A percentile compares a stretch with the other conserved stretches of the same genome.
These are phyloP conservation scores for Elymnias hypermnestra DNA, from an alignment of 1,140 invertebrate species.

Conservation along the genomic window DNA sequence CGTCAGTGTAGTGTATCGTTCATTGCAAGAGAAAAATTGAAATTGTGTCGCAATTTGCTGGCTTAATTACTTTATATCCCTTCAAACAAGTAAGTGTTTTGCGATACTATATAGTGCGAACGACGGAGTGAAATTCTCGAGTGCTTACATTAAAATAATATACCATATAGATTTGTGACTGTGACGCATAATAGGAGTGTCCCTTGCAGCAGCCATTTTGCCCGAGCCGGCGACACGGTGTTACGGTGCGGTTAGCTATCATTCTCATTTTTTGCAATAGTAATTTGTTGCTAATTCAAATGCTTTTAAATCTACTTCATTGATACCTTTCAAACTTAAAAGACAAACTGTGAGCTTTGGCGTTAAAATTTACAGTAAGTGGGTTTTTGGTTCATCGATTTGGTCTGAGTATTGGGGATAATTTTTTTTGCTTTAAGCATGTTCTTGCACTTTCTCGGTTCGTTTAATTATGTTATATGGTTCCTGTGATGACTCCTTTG, in stretches of 20 bases:
- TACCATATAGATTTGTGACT: conserved; percentile 56
- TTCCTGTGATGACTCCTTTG: background rate
- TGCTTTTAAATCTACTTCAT: conserved; percentile 8
- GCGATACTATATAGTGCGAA: conserved; percentile 52
- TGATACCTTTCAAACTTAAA: background rate
- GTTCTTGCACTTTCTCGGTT: conserved; percentile 1
- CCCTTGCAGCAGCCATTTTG: conserved; percentile 76
- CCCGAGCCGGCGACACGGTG: conserved; percentile 73
- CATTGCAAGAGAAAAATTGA: conserved; percentile 74
- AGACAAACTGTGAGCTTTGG: background rate
- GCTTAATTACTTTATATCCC: conserved; percentile 74
- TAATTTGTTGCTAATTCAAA: conserved; percentile 10
- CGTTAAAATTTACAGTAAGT: conserved; percentile 19
- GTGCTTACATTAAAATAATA: conserved; percentile 39
- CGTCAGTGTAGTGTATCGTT: conserved; percentile 75
- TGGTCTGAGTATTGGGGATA: background rate
- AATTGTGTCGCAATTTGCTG: conserved; percentile 73
- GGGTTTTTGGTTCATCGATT: conserved; percentile 10
- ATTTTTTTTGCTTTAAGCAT: conserved; percentile 9
- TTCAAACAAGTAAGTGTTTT: conserved; percentile 75
- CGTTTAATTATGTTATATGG: background rate
- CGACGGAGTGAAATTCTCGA: conserved; percentile 44
- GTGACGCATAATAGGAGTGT: conserved; percentile 77
- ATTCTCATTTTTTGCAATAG: conserved; percentile 17
- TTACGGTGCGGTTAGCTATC: conserved; percentile 49